Evolutionary conservation across 1,140 invertebrate genomes (phyloP), one percentile per base, ranked within the genome.

Genomic region (Anastatus disparis): DNA sequence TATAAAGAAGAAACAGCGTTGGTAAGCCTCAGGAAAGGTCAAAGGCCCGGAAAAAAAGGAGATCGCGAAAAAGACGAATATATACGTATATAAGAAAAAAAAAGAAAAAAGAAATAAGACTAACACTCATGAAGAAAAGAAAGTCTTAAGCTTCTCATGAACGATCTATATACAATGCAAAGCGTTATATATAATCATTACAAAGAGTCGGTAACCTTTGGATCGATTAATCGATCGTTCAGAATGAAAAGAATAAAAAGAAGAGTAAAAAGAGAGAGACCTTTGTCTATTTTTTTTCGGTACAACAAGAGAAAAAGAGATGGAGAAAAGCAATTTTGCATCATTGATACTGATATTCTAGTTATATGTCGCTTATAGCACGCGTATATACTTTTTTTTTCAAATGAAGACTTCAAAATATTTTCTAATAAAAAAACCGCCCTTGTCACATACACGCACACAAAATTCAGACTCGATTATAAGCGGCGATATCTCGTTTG

Each of bases 251-350:
- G 40, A 48, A 17, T 48, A 3, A 62, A 40, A 4, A 2, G 13
- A 26, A 29, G 27, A 48, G 31, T n/a, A 2, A 7, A 26, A n/a
- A 3, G 29, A 4, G 31, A 35, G 50, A 55, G 35, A 52, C 55
- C 66, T 61, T 44, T 68, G 8, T 1, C 56, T 69, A 61, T 69
- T 69, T n/a, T n/a, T n/a, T 69, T 69, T 68, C 26, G 56, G 55
- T 2, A 0, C 15, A n/a, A n/a, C n/a, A n/a, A n/a, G n/a, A n/a
- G n/a, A n/a, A n/a, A 10, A 35, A 35, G 31, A 6, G 31, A 35
- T 4, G 31, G 31, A 35, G 31, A 46, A 20, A 38, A 26, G 26
- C 35, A 70, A 62, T 55, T 55, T 42, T 48, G 56, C 29, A 15
- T 70, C 56, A 68, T 61, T 17, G 55, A 48, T 13, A n/a, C n/a